A percentile compares a stretch with the other conserved stretches of the same genome.
These are phyloP conservation scores for Pseudochirops cupreus DNA, from an alignment of 2,797 vertebrate genomes.

Conservation along the genomic window DNA sequence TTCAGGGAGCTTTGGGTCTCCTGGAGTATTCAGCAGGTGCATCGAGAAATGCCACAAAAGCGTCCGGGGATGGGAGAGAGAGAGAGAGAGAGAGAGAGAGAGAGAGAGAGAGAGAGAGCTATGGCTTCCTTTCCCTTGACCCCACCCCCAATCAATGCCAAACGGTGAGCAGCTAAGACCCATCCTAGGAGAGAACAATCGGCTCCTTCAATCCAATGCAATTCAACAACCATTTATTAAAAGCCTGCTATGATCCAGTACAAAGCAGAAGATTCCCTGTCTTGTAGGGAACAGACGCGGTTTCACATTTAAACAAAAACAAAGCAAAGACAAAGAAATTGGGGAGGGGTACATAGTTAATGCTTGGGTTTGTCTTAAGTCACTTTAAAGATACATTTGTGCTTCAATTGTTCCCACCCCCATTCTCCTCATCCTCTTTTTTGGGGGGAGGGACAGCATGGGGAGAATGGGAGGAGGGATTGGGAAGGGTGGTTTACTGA, in stretches of 20 bases:
- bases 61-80: not conserved
- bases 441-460: accelerated
- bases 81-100: not conserved
- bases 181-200: not conserved
- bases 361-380: not conserved
- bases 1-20: not conserved
- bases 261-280: not conserved
- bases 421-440: not conserved
- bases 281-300: not conserved
- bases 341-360: not conserved
- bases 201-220: not conserved
- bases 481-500: not conserved
- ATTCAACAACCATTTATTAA: not conserved
- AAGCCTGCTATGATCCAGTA: not conserved
- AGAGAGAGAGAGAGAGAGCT: not conserved
- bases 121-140: not conserved
- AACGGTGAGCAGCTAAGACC: not conserved
- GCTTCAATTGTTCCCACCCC: not conserved
- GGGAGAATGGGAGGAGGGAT: not conserved
- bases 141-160: not conserved
- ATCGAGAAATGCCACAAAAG: not conserved
- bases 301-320: not conserved
- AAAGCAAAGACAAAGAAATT: not conserved
- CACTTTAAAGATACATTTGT: not conserved
- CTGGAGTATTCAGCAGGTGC: not conserved